Evolutionary conservation across 2,888 invertebrate species (phyloP), one percentile per base, ranked within the genome.

Genomic region (Prosopocoilus inquinatus): DNA sequence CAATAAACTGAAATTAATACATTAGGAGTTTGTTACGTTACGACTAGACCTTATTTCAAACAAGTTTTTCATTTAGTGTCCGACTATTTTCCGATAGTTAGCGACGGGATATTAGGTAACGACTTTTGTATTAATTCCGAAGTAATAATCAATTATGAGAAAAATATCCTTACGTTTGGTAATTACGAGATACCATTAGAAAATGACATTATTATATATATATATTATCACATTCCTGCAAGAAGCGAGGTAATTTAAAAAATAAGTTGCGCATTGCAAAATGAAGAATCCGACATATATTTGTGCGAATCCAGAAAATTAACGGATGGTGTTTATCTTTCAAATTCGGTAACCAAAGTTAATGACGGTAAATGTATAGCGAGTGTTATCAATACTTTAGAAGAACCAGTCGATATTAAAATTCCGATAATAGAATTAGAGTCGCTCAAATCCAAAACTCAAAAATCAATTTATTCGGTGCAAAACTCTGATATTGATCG

Each of bases 51-150:
- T 11, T 12, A 9, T 11, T 33, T 43, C 8, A 44, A 28, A 16
- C 58, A 60, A 16, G 43, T 20, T 2, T 58, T 60, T 35, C 55
- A 58, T 16, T 36, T 58, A 13, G 50, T 60, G n/a, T 11, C 33
- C 9, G 47, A 60, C 34, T n/a, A 58, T 48, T 60, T 47, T 47
- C 53, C 46, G 2, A 53, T 53, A 28, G 20, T 45, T 16, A 33
- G 11, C 36, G 48, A 48, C 15, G 48, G 48, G 3, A 48, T 48
- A 12, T 15, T 48, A 34, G 48, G 48, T 8, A 33, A 12, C 15
- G 34, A 48, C 35, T 35, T 48, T 36, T 15, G 32, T 12, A 3
- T 11, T 4, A 12, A 36, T 12, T 5, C n/a, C 3, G 12, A 36
- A 3, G 36, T 7, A 36, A 36, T 11, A 3, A 36, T 36, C 5